phyloP scores from a whole-genome alignment of 2,113 vertebrate species.

The Callipepla squamata region DNA sequence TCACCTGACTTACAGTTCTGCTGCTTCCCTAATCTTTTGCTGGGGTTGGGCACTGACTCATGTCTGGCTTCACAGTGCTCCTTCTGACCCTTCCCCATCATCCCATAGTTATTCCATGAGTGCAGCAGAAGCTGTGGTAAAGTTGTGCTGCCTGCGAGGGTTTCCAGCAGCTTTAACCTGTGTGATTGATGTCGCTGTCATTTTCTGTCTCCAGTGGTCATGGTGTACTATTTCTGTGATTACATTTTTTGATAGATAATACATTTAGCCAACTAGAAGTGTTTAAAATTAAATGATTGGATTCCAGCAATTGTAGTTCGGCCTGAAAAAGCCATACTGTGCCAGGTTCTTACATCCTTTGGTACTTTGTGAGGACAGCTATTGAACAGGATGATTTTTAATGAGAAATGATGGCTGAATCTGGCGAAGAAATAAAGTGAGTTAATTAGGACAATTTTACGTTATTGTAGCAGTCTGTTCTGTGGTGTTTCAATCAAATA shows the following conservation, averaged over 20 bases:
- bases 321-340: background rate
- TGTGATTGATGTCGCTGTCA: background rate
- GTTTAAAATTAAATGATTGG: background rate
- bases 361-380: constrained; percentile 17
- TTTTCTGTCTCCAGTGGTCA: background rate
- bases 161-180: background rate
- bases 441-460: constrained; percentile 9
- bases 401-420: constrained; percentile 10
- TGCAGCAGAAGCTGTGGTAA: fast-evolving
- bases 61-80: background rate
- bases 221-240: background rate
- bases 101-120: background rate
- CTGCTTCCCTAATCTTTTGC: background rate
- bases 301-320: constrained; percentile 13
- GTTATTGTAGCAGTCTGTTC: background rate
- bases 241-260: background rate
- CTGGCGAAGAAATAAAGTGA: constrained; percentile 10
- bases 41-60: background rate
- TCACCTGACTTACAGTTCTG: background rate
- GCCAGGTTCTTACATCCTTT: constrained; percentile 8
- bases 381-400: constrained; percentile 2
- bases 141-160: background rate
- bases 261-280: background rate
- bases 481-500: background rate
- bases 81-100: background rate